Conservation (phyloP, 1,140 invertebrate genomes). For the Drosophila saltans region DNA sequence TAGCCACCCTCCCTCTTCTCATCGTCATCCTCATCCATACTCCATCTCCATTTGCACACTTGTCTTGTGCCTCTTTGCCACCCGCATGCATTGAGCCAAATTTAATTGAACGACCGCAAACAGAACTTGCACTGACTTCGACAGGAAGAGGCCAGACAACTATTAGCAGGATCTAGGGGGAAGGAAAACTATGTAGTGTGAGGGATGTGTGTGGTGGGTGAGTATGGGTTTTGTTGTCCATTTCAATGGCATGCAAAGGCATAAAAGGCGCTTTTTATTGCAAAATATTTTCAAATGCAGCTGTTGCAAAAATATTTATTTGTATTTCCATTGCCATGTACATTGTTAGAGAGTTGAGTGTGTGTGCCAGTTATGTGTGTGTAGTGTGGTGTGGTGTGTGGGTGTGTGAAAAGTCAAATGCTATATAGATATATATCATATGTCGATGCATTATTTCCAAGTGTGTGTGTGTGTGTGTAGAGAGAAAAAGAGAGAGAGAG, state of each 20-base stretch:
- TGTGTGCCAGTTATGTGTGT: constrained; percentile 49
- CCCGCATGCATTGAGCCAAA: constrained; percentile 73
- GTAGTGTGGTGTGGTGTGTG: neutral
- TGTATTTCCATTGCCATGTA: constrained; percentile 65
- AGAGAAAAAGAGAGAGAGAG: constrained; percentile 17
- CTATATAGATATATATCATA: constrained; percentile 11
- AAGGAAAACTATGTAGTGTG: neutral
- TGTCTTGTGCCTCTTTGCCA: neutral
- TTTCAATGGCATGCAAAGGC: constrained; percentile 48
- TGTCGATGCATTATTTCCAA: neutral
- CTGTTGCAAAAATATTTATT: constrained; percentile 79
- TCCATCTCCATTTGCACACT: neutral
- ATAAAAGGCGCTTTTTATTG: constrained; percentile 74
- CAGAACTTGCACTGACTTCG: constrained; percentile 43
- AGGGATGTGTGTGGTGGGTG: neutral
- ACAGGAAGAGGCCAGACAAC: constrained; percentile 46
- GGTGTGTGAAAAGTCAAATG: constrained; percentile 61
- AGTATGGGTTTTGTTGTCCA: constrained; percentile 39
- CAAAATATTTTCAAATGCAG: constrained; percentile 75
- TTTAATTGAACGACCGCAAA: constrained; percentile 75
- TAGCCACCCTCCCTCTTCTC: neutral
- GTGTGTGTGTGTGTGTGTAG: neutral
- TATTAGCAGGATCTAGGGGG: constrained; percentile 43
- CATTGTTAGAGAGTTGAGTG: constrained; percentile 39
- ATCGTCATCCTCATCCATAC: neutral